Conservation (phyloP, 2,888 invertebrate genomes). For the Agelastica alni region DNA sequence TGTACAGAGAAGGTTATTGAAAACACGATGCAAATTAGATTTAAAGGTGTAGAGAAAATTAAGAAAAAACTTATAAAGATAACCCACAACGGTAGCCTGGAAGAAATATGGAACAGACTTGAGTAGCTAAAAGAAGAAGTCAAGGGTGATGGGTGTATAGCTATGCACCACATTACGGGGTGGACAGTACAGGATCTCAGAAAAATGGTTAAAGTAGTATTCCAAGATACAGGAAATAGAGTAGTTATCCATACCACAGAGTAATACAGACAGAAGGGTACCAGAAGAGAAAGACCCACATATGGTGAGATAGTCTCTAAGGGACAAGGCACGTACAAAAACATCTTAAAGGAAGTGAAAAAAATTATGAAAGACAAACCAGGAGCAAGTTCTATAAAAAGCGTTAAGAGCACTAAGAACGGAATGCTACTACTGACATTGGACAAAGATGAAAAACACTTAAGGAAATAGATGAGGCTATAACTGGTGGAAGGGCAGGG, state of each 20-base stretch:
- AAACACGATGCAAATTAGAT: not conserved
- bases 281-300: not conserved
- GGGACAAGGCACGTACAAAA: not conserved
- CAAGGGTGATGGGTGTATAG: too few relatives aligned
- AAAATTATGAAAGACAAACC: too few relatives aligned
- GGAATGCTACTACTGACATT: too few relatives aligned
- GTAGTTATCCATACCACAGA: not conserved
- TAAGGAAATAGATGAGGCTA: not conserved
- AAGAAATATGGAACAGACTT: too few relatives aligned
- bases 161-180: too few relatives aligned
- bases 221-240: not conserved
- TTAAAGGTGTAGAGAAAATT: not conserved
- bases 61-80: too few relatives aligned
- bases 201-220: too few relatives aligned
- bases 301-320: not conserved
- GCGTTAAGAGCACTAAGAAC: too few relatives aligned
- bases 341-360: not conserved
- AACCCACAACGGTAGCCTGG: too few relatives aligned
- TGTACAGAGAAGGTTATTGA: not conserved
- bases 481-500: not conserved
- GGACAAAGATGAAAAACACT: not conserved
- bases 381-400: too few relatives aligned
- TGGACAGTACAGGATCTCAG: too few relatives aligned
- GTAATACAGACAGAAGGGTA: not conserved
- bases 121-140: too few relatives aligned